These are phyloP conservation scores for Axinella damicornis DNA, from an alignment of 37 sponge, comb jelly and placozoan species.

Conservation along the genomic window DNA sequence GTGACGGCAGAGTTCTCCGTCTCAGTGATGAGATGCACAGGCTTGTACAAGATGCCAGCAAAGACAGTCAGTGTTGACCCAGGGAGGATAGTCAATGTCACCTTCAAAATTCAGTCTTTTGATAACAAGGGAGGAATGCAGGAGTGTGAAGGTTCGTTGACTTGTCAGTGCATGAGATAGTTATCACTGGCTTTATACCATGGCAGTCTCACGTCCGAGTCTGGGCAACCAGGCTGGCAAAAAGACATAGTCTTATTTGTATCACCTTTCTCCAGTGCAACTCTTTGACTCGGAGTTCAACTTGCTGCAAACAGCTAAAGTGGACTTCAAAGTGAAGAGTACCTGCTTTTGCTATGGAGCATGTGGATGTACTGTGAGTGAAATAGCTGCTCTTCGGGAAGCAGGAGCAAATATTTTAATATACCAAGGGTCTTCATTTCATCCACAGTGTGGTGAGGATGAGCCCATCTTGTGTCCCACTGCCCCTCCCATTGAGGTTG, in stretches of 20 bases:
- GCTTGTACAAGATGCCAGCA: constrained; percentile 23
- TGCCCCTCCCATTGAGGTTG: constrained; percentile 41
- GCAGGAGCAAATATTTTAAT: neutral
- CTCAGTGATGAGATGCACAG: constrained; percentile 56
- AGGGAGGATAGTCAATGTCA: constrained; percentile 30
- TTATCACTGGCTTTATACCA: too few species aligned
- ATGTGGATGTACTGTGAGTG: constrained; percentile 81
- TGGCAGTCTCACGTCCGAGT: too few species aligned
- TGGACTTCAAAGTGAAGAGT: constrained; percentile 59
- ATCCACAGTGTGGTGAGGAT: constrained; percentile 9
- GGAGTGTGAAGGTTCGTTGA: constrained; percentile 77
- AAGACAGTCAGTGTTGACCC: constrained; percentile 49
- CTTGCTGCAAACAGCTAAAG: constrained; percentile 65
- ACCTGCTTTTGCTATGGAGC: constrained; percentile 84
- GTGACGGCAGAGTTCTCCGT: constrained; percentile 62
- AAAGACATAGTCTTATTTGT: too few species aligned
- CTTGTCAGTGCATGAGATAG: too few species aligned
- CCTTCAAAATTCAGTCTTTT: constrained; percentile 50
- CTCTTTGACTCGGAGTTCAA: constrained; percentile 71
- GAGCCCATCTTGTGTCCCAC: constrained; percentile 33
- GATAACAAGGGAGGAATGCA: constrained; percentile 13
- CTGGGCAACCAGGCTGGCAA: too few species aligned
- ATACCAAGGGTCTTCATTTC: neutral
- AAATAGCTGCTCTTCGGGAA: neutral
- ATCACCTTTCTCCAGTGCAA: constrained; percentile 42